phyloP scores from a whole-genome alignment of 2,797 vertebrate species.

The Lutjanus argentimaculatus region DNA sequence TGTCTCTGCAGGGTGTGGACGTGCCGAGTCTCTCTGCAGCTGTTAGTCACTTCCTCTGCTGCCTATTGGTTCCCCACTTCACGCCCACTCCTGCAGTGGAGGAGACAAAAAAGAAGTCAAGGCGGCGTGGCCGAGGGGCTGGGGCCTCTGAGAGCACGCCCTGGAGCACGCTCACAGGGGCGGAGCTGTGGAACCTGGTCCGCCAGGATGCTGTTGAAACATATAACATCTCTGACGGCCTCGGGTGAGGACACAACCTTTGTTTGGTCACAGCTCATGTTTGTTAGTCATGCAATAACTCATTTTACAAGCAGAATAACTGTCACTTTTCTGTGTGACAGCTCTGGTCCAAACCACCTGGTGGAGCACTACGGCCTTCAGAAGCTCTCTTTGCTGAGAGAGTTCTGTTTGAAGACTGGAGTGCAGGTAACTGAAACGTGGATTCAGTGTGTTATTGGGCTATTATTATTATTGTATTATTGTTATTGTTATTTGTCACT shows the following conservation, averaged over 20 bases:
- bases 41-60: slow-evolving; percentile 89
- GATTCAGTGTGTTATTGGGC: neutral
- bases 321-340: slow-evolving; percentile 57
- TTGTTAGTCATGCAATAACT: slow-evolving; percentile 13
- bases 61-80: slow-evolving; percentile 85
- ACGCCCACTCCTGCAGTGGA: slow-evolving; percentile 72
- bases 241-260: slow-evolving; percentile 76
- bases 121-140: slow-evolving; percentile 79
- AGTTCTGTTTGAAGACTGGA: slow-evolving; percentile 89
- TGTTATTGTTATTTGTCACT: neutral
- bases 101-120: slow-evolving; percentile 84
- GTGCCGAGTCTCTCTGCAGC: slow-evolving; percentile 86
- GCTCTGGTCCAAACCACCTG: slow-evolving; percentile 84
- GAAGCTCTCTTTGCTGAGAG: slow-evolving; percentile 88
- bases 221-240: slow-evolving; percentile 81
- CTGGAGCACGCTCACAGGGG: slow-evolving; percentile 78
- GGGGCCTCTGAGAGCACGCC: slow-evolving; percentile 72
- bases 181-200: slow-evolving; percentile 88
- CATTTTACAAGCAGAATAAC: slow-evolving; percentile 1
- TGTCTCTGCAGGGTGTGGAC: slow-evolving; percentile 85
- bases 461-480: no score
- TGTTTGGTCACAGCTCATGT: slow-evolving; percentile 18
- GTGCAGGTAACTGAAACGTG: slow-evolving; percentile 84
- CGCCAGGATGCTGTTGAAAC: slow-evolving; percentile 85
- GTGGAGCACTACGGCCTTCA: slow-evolving; percentile 87